These are phyloP conservation scores for Pseudoatta argentina DNA, from an alignment of 1,140 invertebrate species.

Conservation along the genomic window DNA sequence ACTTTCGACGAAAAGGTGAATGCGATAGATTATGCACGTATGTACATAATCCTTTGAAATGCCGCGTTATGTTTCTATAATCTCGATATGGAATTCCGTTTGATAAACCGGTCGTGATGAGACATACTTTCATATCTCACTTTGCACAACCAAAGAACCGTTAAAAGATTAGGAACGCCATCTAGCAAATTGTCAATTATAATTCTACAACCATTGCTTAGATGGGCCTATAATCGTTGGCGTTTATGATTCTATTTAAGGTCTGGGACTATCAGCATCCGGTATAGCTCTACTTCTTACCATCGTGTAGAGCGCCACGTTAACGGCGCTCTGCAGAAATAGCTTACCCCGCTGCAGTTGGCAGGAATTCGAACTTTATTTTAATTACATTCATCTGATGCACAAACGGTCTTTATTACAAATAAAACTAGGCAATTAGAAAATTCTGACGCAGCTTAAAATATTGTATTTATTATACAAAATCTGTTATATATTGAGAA, in stretches of 20 bases:
- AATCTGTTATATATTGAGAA: too few relatives aligned
- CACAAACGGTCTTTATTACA: not conserved
- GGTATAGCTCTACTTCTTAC: conserved; percentile 24
- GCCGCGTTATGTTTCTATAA: conserved; percentile 61
- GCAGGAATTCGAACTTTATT: not conserved
- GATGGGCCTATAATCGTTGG: not conserved
- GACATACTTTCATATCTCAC: conserved; percentile 27
- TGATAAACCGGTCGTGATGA: conserved; percentile 52
- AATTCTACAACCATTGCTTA: not conserved
- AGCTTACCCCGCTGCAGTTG: not conserved
- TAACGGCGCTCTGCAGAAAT: conserved; percentile 20
- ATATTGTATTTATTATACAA: not conserved
- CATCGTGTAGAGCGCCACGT: conserved; percentile 7
- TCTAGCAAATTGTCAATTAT: conserved; percentile 42
- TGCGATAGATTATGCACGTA: conserved; percentile 68
- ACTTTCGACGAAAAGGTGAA: conserved; percentile 63
- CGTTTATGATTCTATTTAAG: conserved; percentile 10
- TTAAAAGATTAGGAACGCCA: conserved; percentile 39
- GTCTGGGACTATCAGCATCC: conserved; percentile 29
- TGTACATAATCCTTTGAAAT: conserved; percentile 67
- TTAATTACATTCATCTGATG: not conserved
- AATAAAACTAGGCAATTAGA: not conserved
- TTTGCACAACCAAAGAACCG: not conserved
- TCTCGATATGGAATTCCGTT: conserved; percentile 64
- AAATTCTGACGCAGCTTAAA: not conserved